Conservation (phyloP, 2,888 invertebrate species). For the Pristionchus exspectatus region DNA sequence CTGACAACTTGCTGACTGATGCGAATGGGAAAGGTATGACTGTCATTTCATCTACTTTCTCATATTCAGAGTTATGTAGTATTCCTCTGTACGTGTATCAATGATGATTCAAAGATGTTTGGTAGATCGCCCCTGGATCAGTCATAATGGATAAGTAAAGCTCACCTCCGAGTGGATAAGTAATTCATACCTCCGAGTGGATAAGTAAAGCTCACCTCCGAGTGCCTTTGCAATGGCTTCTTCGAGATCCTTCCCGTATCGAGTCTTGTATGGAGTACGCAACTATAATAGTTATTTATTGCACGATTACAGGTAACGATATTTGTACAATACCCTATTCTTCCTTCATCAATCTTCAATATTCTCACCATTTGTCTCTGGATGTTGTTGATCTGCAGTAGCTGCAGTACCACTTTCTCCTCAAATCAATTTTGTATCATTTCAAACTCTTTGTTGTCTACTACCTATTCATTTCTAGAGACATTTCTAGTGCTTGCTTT, state of each 20-base stretch:
- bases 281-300: constrained; percentile 61
- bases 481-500: no score
- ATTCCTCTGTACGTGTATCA: no score
- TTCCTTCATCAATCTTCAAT: background rate
- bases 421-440: background rate
- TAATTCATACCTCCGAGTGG: no score
- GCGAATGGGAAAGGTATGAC: background rate
- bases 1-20: background rate
- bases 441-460: no score
- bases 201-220: constrained; percentile 59
- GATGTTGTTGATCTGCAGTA: constrained; percentile 12
- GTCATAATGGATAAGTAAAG: no score
- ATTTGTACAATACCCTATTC: no score
- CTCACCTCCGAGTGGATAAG: constrained; percentile 64
- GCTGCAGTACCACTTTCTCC: constrained; percentile 11
- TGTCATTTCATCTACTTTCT: background rate
- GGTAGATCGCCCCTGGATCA: no score
- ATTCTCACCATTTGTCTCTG: constrained; percentile 41
- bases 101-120: no score
- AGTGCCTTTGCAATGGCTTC: constrained; percentile 67
- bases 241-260: constrained; percentile 69
- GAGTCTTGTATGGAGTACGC: constrained; percentile 68
- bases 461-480: no score
- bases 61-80: no score
- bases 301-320: no score